Evolutionary conservation across 2,888 invertebrate genomes (phyloP), one percentile per base, ranked within the genome.

Genomic region (Lasioglossum figueresi): DNA sequence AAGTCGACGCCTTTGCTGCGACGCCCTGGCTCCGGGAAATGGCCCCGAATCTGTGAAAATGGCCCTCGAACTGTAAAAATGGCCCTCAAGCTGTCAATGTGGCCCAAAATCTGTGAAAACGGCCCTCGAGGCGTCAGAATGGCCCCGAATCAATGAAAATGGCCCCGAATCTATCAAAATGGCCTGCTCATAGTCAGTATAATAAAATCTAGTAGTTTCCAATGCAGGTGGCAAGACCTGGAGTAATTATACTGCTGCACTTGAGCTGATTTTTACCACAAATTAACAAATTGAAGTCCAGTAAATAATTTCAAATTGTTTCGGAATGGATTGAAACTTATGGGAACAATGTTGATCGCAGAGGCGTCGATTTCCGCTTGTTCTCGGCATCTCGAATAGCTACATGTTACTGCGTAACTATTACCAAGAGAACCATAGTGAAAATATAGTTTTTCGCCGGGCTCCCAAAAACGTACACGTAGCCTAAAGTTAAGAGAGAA

Each of bases 401-500:
- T 68, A 37, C 77, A 71, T 48, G n/a, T 23, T 43, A 10, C 16
- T 76, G 52, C 27, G 48, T 63, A 68, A 56, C 76, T 52, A 85
- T 34, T 59, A 70, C 23, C 6, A 52, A 66, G 73, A 40, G 14
- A 52, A 52, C 52, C 23, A 27, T 80, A 81, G 80, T 16, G 27
- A 71, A 59, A 43, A 12, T 43, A 71, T 72, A 79, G 63, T 63
- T 23, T 48, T 16, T 85, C 37, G n/a, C 71, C 85, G 80, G 45
- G 72, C 79, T 86, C 66, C 80, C 68, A 52, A 10, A 52, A 78
- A 45, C 56, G 27, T 78, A 82, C 81, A 37, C 75, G 88, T 85
- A 84, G 82, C 82, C 82, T 88, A 86, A 89, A 86, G 76, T 84
- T 73, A 88, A 77, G 66, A 59, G 16, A 63, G 56, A 59, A 59